phyloP scores from a whole-genome alignment of 2,888 invertebrate species.

The Agrotis segetum region DNA sequence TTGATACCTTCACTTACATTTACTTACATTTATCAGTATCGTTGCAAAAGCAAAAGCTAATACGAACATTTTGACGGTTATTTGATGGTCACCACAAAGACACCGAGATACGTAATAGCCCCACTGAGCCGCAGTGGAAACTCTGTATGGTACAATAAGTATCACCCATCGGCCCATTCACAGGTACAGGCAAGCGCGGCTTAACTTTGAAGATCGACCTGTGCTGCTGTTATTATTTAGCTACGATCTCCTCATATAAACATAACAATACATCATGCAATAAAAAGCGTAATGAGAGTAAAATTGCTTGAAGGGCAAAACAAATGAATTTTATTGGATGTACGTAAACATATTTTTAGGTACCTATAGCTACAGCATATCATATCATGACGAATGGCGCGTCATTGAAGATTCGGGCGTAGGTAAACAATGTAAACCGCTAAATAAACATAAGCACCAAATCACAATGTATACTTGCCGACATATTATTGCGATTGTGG shows the following conservation, averaged over 20 bases:
- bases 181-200: no score
- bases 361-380: neutral
- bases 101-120: no score
- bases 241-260: neutral
- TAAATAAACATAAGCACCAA: slow-evolving; percentile 31
- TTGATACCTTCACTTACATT: no score
- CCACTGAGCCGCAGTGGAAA: no score
- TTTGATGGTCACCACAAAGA: no score
- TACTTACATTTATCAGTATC: no score
- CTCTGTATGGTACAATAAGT: no score
- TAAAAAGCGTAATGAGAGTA: slow-evolving; percentile 28
- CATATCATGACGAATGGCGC: slow-evolving; percentile 40
- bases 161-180: no score
- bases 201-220: no score
- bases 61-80: no score
- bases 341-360: slow-evolving; percentile 7
- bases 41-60: no score
- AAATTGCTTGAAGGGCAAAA: slow-evolving; percentile 49
- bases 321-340: slow-evolving; percentile 37
- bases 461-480: slow-evolving; percentile 13
- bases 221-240: no score
- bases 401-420: slow-evolving; percentile 39
- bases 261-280: slow-evolving; percentile 3
- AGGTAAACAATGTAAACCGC: slow-evolving; percentile 27
- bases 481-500: slow-evolving; percentile 25